These are phyloP conservation scores for Drosophila robusta DNA, from an alignment of 2,888 invertebrate genomes.

Conservation along the genomic window DNA sequence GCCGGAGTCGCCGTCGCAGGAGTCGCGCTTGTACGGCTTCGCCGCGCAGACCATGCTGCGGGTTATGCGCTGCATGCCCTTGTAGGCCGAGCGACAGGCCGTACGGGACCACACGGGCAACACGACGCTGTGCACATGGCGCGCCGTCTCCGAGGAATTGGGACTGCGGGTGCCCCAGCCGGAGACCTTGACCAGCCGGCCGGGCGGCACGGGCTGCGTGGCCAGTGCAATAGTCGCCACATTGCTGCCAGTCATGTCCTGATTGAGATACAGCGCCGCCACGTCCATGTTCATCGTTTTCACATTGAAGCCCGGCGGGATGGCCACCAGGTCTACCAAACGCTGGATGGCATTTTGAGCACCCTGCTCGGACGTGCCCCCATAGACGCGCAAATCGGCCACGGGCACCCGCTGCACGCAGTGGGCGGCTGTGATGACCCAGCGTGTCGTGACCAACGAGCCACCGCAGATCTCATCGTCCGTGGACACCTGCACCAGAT, in stretches of 20 bases:
- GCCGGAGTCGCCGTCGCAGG: conserved; percentile 83
- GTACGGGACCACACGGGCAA: conserved; percentile 54
- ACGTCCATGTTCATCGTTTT: conserved; percentile 69
- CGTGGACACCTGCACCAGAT: conserved; percentile 63
- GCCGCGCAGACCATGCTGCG: conserved; percentile 80
- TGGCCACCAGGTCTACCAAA: conserved; percentile 34
- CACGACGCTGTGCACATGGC: conserved; percentile 51
- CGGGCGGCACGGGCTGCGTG: conserved; percentile 42
- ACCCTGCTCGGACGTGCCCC: conserved; percentile 55
- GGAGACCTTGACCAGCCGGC: conserved; percentile 53
- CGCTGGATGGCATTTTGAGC: conserved; percentile 34
- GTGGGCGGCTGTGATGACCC: conserved; percentile 76
- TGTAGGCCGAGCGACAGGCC: conserved; percentile 49
- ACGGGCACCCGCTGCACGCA: conserved; percentile 49
- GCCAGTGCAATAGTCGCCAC: conserved; percentile 68
- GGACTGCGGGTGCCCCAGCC: conserved; percentile 67
- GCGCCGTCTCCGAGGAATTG: conserved; percentile 44
- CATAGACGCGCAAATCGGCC: conserved; percentile 49
- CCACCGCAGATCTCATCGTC: conserved; percentile 45
- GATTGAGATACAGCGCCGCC: conserved; percentile 63
- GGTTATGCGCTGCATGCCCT: conserved; percentile 54
- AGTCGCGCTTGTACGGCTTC: conserved; percentile 65
- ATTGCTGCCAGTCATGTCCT: conserved; percentile 55
- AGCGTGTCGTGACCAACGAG: conserved; percentile 59
- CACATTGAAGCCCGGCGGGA: conserved; percentile 55